These are phyloP conservation scores for Dorcus parallelipipedus DNA, from an alignment of 2,888 invertebrate genomes.

Conservation along the genomic window DNA sequence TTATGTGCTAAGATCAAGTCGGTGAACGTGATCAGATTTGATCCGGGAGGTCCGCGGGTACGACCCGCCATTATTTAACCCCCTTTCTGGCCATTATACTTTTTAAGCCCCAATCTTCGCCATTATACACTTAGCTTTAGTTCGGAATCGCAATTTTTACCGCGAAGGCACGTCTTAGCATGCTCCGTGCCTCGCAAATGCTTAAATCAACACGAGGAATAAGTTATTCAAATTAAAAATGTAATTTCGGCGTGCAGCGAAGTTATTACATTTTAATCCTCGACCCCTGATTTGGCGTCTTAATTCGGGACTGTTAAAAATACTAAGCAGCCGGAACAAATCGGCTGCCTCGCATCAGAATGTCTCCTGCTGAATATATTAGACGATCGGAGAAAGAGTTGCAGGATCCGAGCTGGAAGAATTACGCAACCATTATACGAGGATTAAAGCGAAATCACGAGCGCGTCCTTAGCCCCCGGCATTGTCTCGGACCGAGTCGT, in stretches of 20 bases:
- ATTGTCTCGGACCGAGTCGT: slow-evolving; percentile 52
- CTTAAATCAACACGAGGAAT: slow-evolving; percentile 70
- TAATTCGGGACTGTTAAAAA: slow-evolving; percentile 49
- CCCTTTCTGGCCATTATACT: slow-evolving; percentile 60
- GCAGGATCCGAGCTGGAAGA: slow-evolving; percentile 45
- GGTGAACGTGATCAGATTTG: slow-evolving; percentile 52
- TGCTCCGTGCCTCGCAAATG: slow-evolving; percentile 57
- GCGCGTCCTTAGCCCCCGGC: slow-evolving; percentile 39
- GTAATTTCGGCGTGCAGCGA: slow-evolving; percentile 54
- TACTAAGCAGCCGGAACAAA: slow-evolving; percentile 50
- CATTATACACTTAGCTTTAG: slow-evolving; percentile 71
- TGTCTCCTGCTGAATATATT: slow-evolving; percentile 48
- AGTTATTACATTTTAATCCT: slow-evolving; percentile 53
- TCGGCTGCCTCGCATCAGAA: slow-evolving; percentile 35
- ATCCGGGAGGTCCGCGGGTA: slow-evolving; percentile 35
- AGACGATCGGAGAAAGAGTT: slow-evolving; percentile 49
- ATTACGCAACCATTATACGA: slow-evolving; percentile 53
- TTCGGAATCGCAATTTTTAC: slow-evolving; percentile 70
- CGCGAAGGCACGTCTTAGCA: slow-evolving; percentile 62
- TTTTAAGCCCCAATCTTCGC: slow-evolving; percentile 71
- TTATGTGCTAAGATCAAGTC: slow-evolving; percentile 66
- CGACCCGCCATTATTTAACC: slow-evolving; percentile 49
- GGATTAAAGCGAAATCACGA: slow-evolving; percentile 52
- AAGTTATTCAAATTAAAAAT: slow-evolving; percentile 73
- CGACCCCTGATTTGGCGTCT: slow-evolving; percentile 45